Evolutionary conservation across 2,797 vertebrate genomes (phyloP), one percentile per base, ranked within the genome.

Genomic region (Melanotaenia nigrans): DNA sequence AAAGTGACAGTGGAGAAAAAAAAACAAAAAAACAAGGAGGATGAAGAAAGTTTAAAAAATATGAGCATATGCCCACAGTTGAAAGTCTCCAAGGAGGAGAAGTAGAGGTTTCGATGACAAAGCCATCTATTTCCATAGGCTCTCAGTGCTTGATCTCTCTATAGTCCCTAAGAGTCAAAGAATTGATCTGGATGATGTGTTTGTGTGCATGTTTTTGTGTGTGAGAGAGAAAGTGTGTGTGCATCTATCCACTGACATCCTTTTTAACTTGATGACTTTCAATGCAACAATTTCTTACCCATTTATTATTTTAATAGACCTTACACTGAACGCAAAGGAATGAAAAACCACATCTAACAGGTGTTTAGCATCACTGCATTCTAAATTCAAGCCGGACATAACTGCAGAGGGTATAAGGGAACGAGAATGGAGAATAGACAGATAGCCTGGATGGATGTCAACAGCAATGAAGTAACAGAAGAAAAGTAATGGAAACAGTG

Each of bases 151-250:
- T 95, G 95, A 96, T 96, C 95, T 95, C 93, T 84, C 73, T 92
- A 92, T 93, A 95, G 96, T 95, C 94, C 95, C 94, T 94, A 90
- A 94, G 96, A 97, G 96, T 95, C 95, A 93, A 90, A 45, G 92
- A 92, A 95, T 96, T 97, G 96, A 97, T 98, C 96, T 95, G 94
- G 89, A 97, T 95, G 95, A 87, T 94, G 93, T 93, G 56, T 67
- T 87, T 94, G 93, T 93, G 55, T 68, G 49, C 16, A 24, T 24
- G 89, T 93, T 90, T 55, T 22, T 55, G 89, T 94, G 94, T 92
- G 55, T 68, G 61, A 57, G 87, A 55, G 56, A 62, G 55, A 92
- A 88, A 93, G 90, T 53, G 63, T 47, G 59, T 67, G 16, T 95
- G 94, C 94, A 95, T 96, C 94, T 94, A 95, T 97, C 95, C 94